These are phyloP conservation scores for Melanerpes aurifrons DNA, from an alignment of 2,113 vertebrate genomes.

Conservation along the genomic window DNA sequence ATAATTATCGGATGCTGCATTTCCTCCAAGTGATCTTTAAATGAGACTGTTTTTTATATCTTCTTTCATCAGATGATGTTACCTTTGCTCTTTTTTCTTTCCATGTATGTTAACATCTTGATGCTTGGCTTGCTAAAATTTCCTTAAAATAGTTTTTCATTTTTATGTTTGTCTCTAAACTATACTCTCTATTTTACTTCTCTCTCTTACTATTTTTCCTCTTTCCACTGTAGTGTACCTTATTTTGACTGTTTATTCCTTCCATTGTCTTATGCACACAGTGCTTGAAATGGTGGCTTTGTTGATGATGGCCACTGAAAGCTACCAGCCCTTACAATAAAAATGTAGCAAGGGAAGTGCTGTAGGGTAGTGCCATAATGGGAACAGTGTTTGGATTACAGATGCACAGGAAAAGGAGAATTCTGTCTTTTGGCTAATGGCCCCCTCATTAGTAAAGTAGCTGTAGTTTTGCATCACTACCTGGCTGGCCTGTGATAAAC, in stretches of 20 bases:
- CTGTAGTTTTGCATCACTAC: background rate
- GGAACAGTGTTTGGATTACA: background rate
- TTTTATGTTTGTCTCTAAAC: background rate
- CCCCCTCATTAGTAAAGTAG: too few relatives aligned
- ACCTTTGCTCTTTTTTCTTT: background rate
- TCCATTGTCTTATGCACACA: background rate
- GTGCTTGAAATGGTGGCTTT: background rate
- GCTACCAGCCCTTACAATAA: background rate
- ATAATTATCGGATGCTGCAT: background rate
- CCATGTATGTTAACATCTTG: background rate
- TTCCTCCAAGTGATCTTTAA: background rate
- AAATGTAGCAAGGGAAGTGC: background rate
- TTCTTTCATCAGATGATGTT: background rate
- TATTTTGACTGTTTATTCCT: background rate
- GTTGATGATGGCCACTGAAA: background rate
- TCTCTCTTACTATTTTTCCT: background rate
- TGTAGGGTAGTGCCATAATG: accelerated
- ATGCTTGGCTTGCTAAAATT: background rate
- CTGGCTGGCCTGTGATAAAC: background rate
- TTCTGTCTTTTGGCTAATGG: background rate
- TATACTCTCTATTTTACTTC: background rate
- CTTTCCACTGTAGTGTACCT: background rate
- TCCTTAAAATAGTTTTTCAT: background rate
- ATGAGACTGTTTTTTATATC: background rate
- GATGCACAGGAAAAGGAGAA: background rate